Percentiles rank a stretch among this genome's conserved stretches.
Conservation (phyloP, 2,888 invertebrate genomes). For the Platynereis dumerilii region DNA sequence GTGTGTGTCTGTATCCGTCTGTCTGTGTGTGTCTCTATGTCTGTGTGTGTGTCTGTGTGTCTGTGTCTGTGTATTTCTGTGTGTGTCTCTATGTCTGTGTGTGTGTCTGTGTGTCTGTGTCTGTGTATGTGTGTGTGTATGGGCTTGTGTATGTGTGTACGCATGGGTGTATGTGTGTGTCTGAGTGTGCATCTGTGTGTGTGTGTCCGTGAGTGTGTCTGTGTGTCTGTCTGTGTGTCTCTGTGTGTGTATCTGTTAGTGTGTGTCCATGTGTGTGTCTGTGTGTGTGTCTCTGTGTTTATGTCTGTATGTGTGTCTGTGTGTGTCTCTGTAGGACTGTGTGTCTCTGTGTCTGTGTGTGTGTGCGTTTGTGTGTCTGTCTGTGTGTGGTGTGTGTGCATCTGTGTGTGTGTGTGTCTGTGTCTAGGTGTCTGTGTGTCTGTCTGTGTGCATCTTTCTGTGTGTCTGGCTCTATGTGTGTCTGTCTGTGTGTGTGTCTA, state of each 20-base stretch:
- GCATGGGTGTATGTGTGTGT: not conserved
- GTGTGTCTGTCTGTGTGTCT: not conserved
- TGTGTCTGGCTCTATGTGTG: not conserved
- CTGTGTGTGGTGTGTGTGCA: conserved; percentile 12
- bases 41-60: conserved; percentile 4
- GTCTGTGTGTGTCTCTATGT: not conserved
- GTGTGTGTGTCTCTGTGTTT: no score
- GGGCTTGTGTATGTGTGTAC: not conserved
- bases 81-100: conserved; percentile 9
- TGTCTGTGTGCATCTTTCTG: not conserved
- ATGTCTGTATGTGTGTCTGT: no score
- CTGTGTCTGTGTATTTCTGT: conserved; percentile 2
- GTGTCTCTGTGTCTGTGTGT: conserved; percentile 2
- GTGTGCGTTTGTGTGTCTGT: conserved; percentile 20
- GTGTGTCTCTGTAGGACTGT: no score
- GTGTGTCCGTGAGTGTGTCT: not conserved
- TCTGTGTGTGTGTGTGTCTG: conserved; percentile 1
- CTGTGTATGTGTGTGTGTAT: not conserved
- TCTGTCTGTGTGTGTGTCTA: no score
- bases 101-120: conserved; percentile 2
- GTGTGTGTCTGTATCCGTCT: not conserved
- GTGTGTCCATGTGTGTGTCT: not conserved
- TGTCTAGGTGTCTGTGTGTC: not conserved
- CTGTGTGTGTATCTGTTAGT: not conserved
- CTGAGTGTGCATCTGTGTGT: not conserved